Conservation (phyloP, 2,888 invertebrate genomes). For the Zelleria hepariella region DNA sequence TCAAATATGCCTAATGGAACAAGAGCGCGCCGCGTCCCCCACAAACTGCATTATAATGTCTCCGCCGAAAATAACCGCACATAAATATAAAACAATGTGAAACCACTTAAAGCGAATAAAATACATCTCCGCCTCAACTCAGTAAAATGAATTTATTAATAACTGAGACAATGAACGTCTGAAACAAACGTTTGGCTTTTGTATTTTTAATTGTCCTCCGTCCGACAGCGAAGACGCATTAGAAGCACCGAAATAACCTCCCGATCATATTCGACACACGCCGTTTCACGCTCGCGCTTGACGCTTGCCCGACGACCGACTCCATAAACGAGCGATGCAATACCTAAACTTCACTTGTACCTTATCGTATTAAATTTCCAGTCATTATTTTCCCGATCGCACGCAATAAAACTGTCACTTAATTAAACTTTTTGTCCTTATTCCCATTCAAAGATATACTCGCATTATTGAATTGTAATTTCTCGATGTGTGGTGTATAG, state of each 20-base stretch:
- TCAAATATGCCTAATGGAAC: conserved; percentile 71
- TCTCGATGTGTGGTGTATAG: conserved; percentile 54
- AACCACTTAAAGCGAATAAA: conserved; percentile 73
- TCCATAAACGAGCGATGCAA: conserved; percentile 12
- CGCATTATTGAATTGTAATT: conserved; percentile 62
- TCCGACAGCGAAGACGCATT: conserved; percentile 66
- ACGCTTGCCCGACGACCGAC: conserved; percentile 6
- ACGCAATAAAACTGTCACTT: conserved; percentile 37
- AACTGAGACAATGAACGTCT: conserved; percentile 72
- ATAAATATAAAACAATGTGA: conserved; percentile 73
- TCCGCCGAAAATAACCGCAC: conserved; percentile 68
- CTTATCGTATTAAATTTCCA: conserved; percentile 6
- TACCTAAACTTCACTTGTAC: conserved; percentile 11
- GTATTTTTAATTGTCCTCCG: conserved; percentile 71
- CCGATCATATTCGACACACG: conserved; percentile 63
- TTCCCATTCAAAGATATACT: conserved; percentile 10
- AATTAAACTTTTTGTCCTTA: conserved; percentile 38
- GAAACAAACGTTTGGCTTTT: conserved; percentile 69
- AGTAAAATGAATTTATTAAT: conserved; percentile 73
- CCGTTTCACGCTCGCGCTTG: conserved; percentile 12
- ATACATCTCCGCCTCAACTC: conserved; percentile 70
- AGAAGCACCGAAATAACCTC: conserved; percentile 67
- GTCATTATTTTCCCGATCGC: conserved; percentile 29
- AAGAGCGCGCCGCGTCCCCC: conserved; percentile 68
- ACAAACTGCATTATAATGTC: conserved; percentile 71